These are phyloP conservation scores for Phalanger gymnotis DNA, from an alignment of 2,797 vertebrate species.

Conservation along the genomic window DNA sequence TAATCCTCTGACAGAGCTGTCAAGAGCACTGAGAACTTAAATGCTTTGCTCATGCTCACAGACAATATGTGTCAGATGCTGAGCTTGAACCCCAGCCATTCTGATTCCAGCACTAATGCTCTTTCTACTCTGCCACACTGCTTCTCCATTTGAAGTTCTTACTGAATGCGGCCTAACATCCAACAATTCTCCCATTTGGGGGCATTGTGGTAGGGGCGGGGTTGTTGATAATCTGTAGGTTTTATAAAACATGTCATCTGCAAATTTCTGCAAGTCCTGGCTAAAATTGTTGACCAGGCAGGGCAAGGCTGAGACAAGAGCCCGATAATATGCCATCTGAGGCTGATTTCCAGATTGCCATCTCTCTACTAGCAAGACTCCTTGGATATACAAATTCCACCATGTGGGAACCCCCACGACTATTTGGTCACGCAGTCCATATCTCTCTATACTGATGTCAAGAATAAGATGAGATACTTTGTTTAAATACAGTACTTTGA, in stretches of 20 bases:
- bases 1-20: background rate
- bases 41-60: background rate
- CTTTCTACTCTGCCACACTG: background rate
- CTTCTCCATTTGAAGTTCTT: background rate
- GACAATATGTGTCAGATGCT: background rate
- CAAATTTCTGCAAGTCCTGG: background rate
- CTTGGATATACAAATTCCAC: background rate
- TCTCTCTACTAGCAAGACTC: background rate
- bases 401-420: background rate
- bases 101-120: too few relatives aligned
- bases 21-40: background rate
- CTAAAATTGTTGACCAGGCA: background rate
- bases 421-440: background rate
- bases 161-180: background rate
- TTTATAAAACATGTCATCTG: background rate
- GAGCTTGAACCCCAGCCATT: background rate
- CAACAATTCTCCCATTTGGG: background rate
- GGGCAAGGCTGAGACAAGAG: background rate
- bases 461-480: background rate
- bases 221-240: background rate
- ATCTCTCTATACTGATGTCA: background rate
- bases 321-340: background rate
- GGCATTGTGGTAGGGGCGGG: background rate
- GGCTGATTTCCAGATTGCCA: background rate
- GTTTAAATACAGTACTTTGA: background rate